Conservation (phyloP, 1,140 invertebrate species). For the Spodoptera frugiperda region DNA sequence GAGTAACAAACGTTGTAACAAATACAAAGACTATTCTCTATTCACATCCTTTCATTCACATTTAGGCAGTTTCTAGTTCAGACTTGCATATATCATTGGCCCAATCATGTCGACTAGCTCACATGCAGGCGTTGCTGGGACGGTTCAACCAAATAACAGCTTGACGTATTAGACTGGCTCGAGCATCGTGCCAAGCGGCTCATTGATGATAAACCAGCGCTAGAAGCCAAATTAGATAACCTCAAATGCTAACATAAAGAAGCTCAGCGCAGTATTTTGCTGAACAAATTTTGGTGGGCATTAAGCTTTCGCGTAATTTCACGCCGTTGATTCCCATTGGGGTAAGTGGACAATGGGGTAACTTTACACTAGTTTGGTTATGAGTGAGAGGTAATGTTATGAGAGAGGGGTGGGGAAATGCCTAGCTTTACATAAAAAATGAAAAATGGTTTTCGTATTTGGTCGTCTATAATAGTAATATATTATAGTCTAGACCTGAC, state of each 20-base stretch:
- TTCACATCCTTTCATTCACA: neutral
- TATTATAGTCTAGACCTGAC: too few relatives aligned
- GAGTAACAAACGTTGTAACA: too few relatives aligned
- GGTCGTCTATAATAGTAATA: too few relatives aligned
- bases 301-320: neutral
- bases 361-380: too few relatives aligned
- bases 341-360: too few relatives aligned
- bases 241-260: slow-evolving; percentile 16
- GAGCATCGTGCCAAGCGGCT: slow-evolving; percentile 26
- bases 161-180: slow-evolving; percentile 7
- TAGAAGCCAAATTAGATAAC: slow-evolving; percentile 34
- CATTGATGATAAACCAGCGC: slow-evolving; percentile 24
- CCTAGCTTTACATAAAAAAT: too few relatives aligned
- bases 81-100: neutral
- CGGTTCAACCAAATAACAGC: slow-evolving; percentile 17
- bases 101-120: neutral
- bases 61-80: neutral
- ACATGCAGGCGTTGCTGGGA: neutral
- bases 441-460: too few relatives aligned
- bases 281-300: neutral
- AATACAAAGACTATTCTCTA: neutral
- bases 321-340: neutral
- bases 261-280: neutral
- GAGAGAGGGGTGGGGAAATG: too few relatives aligned
- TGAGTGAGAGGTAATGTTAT: too few relatives aligned